Conservation (phyloP, 2,888 invertebrate genomes). For the Coelopa pilipes region DNA sequence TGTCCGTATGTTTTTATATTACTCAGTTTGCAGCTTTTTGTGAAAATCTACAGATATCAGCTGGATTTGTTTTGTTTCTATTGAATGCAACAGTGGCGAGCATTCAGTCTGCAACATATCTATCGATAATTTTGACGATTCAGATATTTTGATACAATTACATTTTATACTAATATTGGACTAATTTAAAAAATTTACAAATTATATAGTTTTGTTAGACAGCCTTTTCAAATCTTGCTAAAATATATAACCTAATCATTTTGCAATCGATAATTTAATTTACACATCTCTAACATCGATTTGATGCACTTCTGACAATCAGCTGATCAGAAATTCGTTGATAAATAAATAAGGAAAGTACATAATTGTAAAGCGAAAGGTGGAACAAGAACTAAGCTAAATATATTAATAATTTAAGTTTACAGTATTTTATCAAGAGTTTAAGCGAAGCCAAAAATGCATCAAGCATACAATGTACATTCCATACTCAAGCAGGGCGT, state of each 20-base stretch:
- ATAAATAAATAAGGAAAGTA: background rate
- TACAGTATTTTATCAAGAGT: too few relatives aligned
- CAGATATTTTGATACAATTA: background rate
- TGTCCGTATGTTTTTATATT: background rate
- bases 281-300: background rate
- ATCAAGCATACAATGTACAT: constrained; percentile 84
- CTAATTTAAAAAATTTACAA: too few relatives aligned
- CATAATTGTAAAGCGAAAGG: background rate
- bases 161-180: background rate
- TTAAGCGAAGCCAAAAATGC: constrained; percentile 53
- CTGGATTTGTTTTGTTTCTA: constrained; percentile 14
- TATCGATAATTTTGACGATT: too few relatives aligned
- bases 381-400: too few relatives aligned
- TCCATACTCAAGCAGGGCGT: constrained; percentile 85
- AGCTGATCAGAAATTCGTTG: background rate
- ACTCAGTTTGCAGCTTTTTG: background rate
- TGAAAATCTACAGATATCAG: constrained; percentile 5
- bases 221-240: too few relatives aligned
- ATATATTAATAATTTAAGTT: too few relatives aligned
- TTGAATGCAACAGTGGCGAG: background rate
- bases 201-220: too few relatives aligned
- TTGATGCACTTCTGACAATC: background rate
- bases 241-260: too few relatives aligned
- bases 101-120: background rate
- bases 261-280: too few relatives aligned